A percentile compares a stretch with the other conserved stretches of the same genome.
These are phyloP conservation scores for Mormyrus proboscirostris DNA, from an alignment of 2,797 vertebrate genomes.

Conservation along the genomic window DNA sequence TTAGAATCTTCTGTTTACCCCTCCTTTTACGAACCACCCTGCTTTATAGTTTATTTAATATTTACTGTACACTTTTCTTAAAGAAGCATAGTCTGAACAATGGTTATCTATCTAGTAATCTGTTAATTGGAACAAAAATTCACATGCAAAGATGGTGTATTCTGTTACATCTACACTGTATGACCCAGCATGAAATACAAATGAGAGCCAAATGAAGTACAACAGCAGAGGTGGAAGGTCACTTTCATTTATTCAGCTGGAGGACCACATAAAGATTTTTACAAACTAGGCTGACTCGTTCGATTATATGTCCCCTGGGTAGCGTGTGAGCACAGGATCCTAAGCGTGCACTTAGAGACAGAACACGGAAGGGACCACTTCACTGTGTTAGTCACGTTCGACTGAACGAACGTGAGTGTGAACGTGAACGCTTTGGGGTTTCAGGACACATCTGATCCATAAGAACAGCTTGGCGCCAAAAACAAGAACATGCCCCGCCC, in stretches of 20 bases:
- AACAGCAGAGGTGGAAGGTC: slow-evolving; percentile 46
- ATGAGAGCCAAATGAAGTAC: not conserved
- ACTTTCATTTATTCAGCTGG: slow-evolving; percentile 59
- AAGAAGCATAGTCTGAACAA: not conserved
- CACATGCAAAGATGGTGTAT: not conserved
- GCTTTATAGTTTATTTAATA: not conserved
- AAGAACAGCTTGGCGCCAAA: not conserved
- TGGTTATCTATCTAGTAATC: not conserved
- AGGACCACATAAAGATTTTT: slow-evolving; percentile 39
- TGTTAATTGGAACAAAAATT: not conserved
- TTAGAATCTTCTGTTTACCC: not conserved
- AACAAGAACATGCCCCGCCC: not conserved
- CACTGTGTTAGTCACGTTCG: not conserved
- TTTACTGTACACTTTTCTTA: not conserved
- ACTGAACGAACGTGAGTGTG: not conserved
- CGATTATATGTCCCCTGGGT: not conserved
- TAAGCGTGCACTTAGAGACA: not conserved
- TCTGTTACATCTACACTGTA: not conserved
- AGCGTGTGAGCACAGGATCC: not conserved
- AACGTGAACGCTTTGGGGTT: not conserved
- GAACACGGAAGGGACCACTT: not conserved
- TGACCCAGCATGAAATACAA: not conserved
- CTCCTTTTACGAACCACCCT: not conserved
- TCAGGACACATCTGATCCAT: not conserved
- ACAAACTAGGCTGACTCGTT: not conserved